Base-by-base conservation (phyloP, 2,113 vertebrate species). In the Erythrocercus mccallii region DNA sequence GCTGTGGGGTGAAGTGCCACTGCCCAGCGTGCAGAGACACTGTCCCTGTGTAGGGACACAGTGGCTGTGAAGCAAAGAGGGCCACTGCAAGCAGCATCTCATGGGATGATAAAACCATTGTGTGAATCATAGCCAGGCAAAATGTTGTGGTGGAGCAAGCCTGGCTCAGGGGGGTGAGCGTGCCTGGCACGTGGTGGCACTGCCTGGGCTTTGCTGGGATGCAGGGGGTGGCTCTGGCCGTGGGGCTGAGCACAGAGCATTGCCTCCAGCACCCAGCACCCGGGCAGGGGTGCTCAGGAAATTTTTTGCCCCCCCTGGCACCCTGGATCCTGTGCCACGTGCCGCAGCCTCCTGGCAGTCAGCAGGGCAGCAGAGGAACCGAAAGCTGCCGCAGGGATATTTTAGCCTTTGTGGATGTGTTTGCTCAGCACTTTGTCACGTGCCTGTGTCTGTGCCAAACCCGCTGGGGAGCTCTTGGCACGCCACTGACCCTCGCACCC, bases 151-250 rank as follows among this genome's bases (percentile, higher is more conserved):
- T 7, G 15, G 33, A 21, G 33, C 31, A 4, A 50, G 22, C 37
- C 50, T 8, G 31, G 51, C 0, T 0, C 13, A 0, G 42, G 6
- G 53, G 16, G 3, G 2, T 0, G 4, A 74, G 18, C 0, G 5
- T 31, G 8, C 27, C 45, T 5, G 9, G 79, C 72, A 22, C 4
- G 0, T 2, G 6, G 25, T 2, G 15, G 64, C 30, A 4, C n/a
- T 12, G 48, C 37, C 48, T 44, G 61, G 56, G 44, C 44, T 69
- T 20, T 56, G 21, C 16, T 0, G 6, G 66, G 38, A 3, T n/a
- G 40, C 31, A 4, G 2, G 6, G 60, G 12, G 2, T 18, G 40
- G 19, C 25, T 64, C 54, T 15, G 17, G 11, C 53, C 2, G 0
- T 2, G 0, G 23, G 37, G 38, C 7, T 62, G 66, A 76, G 54